These are phyloP conservation scores for Strongylocentrotus purpuratus DNA, from an alignment of 35 echinoderm and acorn worm genomes.

Conservation along the genomic window DNA sequence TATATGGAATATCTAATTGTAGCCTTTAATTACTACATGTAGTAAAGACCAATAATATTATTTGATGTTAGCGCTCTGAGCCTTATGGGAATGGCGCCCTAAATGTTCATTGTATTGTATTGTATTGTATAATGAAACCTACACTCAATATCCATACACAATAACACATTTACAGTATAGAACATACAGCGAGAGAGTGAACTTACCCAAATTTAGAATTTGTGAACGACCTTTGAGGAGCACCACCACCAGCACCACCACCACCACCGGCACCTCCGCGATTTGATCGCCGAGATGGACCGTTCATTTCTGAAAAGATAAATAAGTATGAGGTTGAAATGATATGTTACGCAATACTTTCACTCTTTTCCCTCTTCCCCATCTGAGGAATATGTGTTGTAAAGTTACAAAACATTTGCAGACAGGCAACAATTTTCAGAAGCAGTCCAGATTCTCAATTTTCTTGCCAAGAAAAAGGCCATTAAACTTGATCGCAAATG, in stretches of 20 bases:
- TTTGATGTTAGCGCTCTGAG: no score
- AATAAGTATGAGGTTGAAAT: not conserved
- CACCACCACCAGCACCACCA: slow-evolving; percentile 1
- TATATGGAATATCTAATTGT: no score
- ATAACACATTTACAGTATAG: no score
- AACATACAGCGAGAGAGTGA: not conserved
- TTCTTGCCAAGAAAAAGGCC: not conserved
- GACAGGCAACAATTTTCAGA: not conserved
- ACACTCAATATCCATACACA: no score
- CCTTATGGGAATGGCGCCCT: no score
- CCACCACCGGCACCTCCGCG: slow-evolving; percentile 50
- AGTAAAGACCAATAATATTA: no score
- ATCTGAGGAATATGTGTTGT: not conserved
- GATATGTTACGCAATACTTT: not conserved
- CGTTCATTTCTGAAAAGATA: slow-evolving; percentile 77
- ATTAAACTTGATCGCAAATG: no score
- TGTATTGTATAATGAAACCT: no score
- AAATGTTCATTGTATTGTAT: no score
- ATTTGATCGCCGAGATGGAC: slow-evolving; percentile 65
- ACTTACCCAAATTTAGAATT: slow-evolving; percentile 94
- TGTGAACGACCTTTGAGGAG: slow-evolving; percentile 71
- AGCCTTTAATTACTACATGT: no score
- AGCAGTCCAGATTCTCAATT: not conserved
- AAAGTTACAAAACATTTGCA: not conserved
- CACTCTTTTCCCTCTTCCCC: not conserved